Base-by-base conservation (phyloP, 2,888 invertebrate genomes). In the Trachelus troglodyta region DNA sequence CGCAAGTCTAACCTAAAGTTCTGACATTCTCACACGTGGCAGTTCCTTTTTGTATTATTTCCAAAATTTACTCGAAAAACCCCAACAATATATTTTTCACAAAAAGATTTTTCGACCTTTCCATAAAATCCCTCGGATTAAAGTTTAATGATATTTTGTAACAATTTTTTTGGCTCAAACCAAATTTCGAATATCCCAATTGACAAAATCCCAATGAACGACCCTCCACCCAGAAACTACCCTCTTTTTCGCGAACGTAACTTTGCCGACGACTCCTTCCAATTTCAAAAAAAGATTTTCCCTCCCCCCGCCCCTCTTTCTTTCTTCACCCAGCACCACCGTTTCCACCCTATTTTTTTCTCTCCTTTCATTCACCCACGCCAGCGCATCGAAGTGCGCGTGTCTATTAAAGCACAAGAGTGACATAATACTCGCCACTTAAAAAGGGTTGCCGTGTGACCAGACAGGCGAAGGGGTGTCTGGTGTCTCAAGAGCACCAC, bases 391-490 rank as follows among this genome's bases (percentile, higher is more conserved):
- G 79, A 81, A 84, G 85, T 83, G 83, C 87, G 86, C 87, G 86
- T 88, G 87, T 87, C 88, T 89, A 87, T 89, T 89, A 87, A 88
- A 86, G 85, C 85, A 79, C 85, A 81, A 86, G 85, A 86, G 89
- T 88, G 87, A 88, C 86, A 88, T 89, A 89, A 89, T 88, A 87
- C 89, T 85, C 84, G 84, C 82, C 84, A 87, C 87, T 89, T 88
- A 86, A 84, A 83, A 83, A 83, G 84, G 85, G 84, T 87, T 86
- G 80, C 81, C 83, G 86, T 86, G 86, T 89, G 88, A 88, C 87
- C 87, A 89, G 87, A 88, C 87, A 84, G 85, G 82, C 85, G 83
- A 79, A 87, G 85, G 88, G 87, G 89, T 88, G 89, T 89, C 89
- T 89, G 88, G 84, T 87, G 88, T 89, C 88, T 89, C 89, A 85